phyloP scores from a whole-genome alignment of 2,888 invertebrate genomes.

The Spodoptera exigua region DNA sequence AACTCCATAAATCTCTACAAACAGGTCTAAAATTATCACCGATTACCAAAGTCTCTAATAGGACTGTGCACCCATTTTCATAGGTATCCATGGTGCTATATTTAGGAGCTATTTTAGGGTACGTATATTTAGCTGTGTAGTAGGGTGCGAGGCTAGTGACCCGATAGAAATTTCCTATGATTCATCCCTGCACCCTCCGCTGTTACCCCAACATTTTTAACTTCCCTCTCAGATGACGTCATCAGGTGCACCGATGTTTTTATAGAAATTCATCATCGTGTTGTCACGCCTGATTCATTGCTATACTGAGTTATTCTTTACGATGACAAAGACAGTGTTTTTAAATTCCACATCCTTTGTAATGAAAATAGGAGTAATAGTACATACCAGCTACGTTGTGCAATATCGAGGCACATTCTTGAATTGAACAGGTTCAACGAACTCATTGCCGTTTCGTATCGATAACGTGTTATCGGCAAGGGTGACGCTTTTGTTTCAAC shows the following conservation, averaged over 20 bases:
- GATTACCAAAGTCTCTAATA: constrained; percentile 57
- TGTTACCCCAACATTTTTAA: constrained; percentile 76
- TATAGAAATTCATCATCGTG: constrained; percentile 75
- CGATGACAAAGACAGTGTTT: constrained; percentile 52
- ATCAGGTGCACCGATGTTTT: constrained; percentile 74
- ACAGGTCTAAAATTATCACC: constrained; percentile 57
- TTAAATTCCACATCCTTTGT: constrained; percentile 54
- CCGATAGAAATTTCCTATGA: constrained; percentile 83
- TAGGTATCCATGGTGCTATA: constrained; percentile 62
- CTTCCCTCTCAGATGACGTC: constrained; percentile 83
- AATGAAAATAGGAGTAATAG: constrained; percentile 40
- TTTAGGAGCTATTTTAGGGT: constrained; percentile 70
- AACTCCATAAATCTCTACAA: constrained; percentile 46
- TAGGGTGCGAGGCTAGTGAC: constrained; percentile 81
- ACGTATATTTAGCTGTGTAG: constrained; percentile 76
- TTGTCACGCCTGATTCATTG: constrained; percentile 81
- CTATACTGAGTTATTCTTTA: constrained; percentile 69
- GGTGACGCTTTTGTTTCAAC: constrained; percentile 36
- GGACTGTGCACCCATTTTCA: constrained; percentile 58
- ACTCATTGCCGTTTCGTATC: constrained; percentile 61
- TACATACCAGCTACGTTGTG: constrained; percentile 43
- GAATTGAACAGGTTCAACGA: constrained; percentile 68
- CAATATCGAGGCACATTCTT: constrained; percentile 61
- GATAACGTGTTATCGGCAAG: constrained; percentile 66
- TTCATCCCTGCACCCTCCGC: constrained; percentile 85